Conservation (phyloP, 2,797 vertebrate species). For the Numenius phaeopus region DNA sequence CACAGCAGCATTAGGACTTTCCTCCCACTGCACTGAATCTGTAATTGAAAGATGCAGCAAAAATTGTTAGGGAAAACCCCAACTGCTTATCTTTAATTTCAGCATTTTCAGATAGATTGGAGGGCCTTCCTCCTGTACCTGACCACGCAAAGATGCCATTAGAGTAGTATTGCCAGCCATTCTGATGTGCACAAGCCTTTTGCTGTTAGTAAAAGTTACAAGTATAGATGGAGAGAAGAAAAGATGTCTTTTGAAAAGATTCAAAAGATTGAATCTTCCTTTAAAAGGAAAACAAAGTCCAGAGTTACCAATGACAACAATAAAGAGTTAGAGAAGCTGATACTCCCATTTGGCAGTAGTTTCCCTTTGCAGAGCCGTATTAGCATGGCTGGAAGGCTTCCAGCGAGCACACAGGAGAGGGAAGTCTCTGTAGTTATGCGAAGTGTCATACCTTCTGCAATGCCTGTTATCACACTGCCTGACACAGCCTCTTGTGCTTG, state of each 20-base stretch:
- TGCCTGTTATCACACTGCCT: background rate
- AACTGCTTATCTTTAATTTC: background rate
- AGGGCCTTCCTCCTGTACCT: background rate
- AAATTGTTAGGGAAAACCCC: background rate
- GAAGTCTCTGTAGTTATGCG: background rate
- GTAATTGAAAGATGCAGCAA: background rate
- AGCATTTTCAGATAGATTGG: background rate
- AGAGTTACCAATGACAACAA: constrained; percentile 24
- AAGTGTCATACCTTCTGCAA: constrained; percentile 5
- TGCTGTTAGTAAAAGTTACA: constrained; percentile 13
- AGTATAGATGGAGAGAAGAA: constrained; percentile 38
- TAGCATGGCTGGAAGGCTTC: constrained; percentile 41
- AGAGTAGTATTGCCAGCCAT: background rate
- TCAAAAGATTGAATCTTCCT: constrained; percentile 29
- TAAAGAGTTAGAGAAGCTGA: constrained; percentile 26
- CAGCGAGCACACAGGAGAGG: background rate
- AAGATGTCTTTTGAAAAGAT: background rate
- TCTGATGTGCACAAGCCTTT: background rate
- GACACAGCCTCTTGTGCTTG: background rate
- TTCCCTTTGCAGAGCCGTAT: constrained; percentile 1
- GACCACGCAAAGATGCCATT: background rate
- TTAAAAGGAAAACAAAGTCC: constrained; percentile 48
- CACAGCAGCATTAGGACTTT: background rate
- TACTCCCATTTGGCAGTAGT: constrained; percentile 43
- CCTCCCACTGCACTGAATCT: background rate